phyloP scores from a whole-genome alignment of 1,140 invertebrate species.

The Conus betulinus region DNA sequence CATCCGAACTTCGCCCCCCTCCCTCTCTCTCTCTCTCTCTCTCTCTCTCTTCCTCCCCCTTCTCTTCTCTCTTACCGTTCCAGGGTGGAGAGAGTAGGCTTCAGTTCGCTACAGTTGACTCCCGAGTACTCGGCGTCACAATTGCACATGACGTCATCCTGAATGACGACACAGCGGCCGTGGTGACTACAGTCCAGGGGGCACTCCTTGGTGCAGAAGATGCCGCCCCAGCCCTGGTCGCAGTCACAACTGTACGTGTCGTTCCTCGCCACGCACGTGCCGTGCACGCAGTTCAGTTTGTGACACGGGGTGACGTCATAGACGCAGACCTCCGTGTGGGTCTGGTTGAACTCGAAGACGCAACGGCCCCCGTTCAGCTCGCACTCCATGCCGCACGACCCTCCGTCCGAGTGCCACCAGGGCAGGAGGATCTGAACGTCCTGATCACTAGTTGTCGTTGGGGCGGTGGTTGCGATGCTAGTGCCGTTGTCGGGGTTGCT shows the following conservation, averaged over 20 bases:
- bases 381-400: slow-evolving; percentile 32
- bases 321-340: slow-evolving; percentile 26
- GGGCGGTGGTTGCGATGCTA: neutral
- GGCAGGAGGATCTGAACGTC: neutral
- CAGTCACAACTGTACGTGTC: slow-evolving; percentile 56
- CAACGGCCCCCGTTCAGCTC: slow-evolving; percentile 22
- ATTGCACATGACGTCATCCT: slow-evolving; percentile 30
- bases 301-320: slow-evolving; percentile 9
- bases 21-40: neutral
- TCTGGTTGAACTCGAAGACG: slow-evolving; percentile 38
- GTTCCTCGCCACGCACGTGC: slow-evolving; percentile 30
- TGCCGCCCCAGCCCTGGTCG: slow-evolving; percentile 55
- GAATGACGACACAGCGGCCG: slow-evolving; percentile 47
- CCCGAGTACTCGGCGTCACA: slow-evolving; percentile 53
- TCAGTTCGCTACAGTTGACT: slow-evolving; percentile 34
- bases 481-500: neutral
- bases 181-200: slow-evolving; percentile 59
- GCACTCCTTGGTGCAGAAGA: slow-evolving; percentile 60
- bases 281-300: slow-evolving; percentile 26
- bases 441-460: neutral
- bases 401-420: neutral
- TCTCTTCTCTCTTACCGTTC: neutral
- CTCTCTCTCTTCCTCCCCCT: neutral
- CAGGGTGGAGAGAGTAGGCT: slow-evolving; percentile 1
- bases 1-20: no score